Conservation (phyloP, 2,797 vertebrate species). For the Rhinatrema bivittatum region DNA sequence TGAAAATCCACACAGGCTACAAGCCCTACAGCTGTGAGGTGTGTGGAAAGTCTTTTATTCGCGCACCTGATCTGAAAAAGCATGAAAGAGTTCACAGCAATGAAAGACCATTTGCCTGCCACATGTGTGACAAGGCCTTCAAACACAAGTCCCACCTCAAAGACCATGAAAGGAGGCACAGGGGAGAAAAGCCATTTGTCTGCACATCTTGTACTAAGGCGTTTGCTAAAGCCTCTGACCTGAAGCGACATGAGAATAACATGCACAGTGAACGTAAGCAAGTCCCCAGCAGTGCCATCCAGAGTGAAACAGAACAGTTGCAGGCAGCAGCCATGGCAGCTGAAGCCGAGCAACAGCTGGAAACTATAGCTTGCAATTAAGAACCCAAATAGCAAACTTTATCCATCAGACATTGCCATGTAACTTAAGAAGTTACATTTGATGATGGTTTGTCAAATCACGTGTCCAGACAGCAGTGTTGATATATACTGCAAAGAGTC, state of each 20-base stretch:
- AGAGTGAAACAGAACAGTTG: constrained; percentile 89
- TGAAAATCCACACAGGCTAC: constrained; percentile 96
- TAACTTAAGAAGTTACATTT: too few species aligned
- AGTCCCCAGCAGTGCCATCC: constrained; percentile 79
- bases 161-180: constrained; percentile 91
- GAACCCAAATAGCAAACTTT: too few species aligned
- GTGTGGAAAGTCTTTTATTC: constrained; percentile 93
- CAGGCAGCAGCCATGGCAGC: constrained; percentile 95
- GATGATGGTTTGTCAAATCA: too few species aligned
- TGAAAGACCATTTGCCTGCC: constrained; percentile 90
- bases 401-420: too few species aligned
- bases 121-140: constrained; percentile 97
- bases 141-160: constrained; percentile 99
- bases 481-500: too few species aligned
- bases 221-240: constrained; percentile 95
- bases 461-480: too few species aligned
- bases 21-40: constrained; percentile 95
- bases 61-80: constrained; percentile 91
- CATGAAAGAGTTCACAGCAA: constrained; percentile 97
- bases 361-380: constrained; percentile 77
- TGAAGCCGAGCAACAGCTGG: constrained; percentile 87
- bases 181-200: constrained; percentile 94
- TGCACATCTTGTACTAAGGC: constrained; percentile 95
- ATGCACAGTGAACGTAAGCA: constrained; percentile 95
- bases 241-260: constrained; percentile 96